Conservation (phyloP, 2,888 invertebrate genomes). For the Drosophila prostipennis region DNA sequence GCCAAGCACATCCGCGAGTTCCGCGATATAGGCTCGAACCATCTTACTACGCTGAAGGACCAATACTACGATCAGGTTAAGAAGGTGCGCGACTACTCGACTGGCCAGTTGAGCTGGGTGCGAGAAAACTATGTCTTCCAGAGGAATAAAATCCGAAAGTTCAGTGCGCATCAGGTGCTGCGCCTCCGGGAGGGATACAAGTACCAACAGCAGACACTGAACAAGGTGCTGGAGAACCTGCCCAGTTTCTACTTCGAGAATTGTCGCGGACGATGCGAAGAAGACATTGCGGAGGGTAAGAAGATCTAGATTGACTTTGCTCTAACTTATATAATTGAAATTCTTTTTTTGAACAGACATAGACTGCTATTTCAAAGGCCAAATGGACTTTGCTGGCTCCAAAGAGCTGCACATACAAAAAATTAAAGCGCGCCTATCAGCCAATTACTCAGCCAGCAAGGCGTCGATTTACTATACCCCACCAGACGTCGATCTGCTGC, state of each 20-base stretch:
- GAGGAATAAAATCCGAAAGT: conserved; percentile 96
- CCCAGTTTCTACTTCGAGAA: conserved; percentile 96
- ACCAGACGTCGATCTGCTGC: conserved; percentile 78
- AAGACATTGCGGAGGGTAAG: conserved; percentile 83
- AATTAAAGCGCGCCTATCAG: conserved; percentile 77
- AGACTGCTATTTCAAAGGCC: conserved; percentile 83
- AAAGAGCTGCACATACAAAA: conserved; percentile 77
- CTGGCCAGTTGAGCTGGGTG: conserved; percentile 95
- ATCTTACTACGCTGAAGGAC: conserved; percentile 93
- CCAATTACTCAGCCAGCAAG: conserved; percentile 86
- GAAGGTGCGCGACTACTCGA: conserved; percentile 96
- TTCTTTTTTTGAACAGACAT: conserved; percentile 71
- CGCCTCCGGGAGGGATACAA: conserved; percentile 96
- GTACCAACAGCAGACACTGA: conserved; percentile 96
- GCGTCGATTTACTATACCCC: conserved; percentile 93
- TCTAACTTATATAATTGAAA: background rate
- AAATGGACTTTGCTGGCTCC: conserved; percentile 71
- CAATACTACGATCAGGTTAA: conserved; percentile 97
- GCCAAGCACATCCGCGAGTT: conserved; percentile 94
- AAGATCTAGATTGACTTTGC: too few species aligned
- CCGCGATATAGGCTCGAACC: conserved; percentile 95
- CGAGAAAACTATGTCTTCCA: conserved; percentile 98
- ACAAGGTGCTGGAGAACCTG: conserved; percentile 96
- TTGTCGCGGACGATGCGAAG: conserved; percentile 92
- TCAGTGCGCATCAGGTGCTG: conserved; percentile 96